These are phyloP conservation scores for Anabas testudineus DNA, from an alignment of 2,797 vertebrate species.

Conservation along the genomic window DNA sequence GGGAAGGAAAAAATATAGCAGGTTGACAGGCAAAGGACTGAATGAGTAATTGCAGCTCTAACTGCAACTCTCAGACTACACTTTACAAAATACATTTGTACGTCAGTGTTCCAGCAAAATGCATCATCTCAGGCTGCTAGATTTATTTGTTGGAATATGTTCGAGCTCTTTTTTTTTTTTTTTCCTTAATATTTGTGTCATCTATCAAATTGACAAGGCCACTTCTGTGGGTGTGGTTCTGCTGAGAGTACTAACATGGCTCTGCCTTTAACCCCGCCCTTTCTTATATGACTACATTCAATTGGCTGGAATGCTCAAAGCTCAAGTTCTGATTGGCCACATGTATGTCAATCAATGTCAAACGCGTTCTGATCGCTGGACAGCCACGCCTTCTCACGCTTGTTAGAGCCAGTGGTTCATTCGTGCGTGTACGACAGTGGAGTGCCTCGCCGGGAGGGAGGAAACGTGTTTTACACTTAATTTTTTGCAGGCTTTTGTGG, in stretches of 20 bases:
- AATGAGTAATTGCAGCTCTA: slow-evolving; percentile 1
- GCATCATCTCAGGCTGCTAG: neutral
- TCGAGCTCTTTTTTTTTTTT: neutral
- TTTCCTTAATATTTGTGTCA: neutral
- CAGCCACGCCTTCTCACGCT: slow-evolving; percentile 74
- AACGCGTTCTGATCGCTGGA: neutral
- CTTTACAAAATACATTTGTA: neutral
- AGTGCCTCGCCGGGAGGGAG: slow-evolving; percentile 38
- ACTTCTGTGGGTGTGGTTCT: slow-evolving; percentile 58
- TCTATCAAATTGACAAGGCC: slow-evolving; percentile 16
- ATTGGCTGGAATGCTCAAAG: slow-evolving; percentile 37
- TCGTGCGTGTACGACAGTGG: slow-evolving; percentile 30
- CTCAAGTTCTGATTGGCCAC: slow-evolving; percentile 24
- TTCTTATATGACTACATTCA: neutral
- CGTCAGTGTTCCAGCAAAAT: neutral
- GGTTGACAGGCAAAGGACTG: neutral
- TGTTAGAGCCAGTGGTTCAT: slow-evolving; percentile 26
- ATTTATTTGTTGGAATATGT: neutral
- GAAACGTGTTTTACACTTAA: slow-evolving; percentile 22
- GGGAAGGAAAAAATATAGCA: neutral
- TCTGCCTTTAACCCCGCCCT: slow-evolving; percentile 31
- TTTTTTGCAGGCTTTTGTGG: neutral
- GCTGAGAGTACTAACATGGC: slow-evolving; percentile 16
- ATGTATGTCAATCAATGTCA: slow-evolving; percentile 66
- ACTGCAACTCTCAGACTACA: neutral